Conservation (phyloP, 2,797 vertebrate genomes). For the Amniataba percoides region DNA sequence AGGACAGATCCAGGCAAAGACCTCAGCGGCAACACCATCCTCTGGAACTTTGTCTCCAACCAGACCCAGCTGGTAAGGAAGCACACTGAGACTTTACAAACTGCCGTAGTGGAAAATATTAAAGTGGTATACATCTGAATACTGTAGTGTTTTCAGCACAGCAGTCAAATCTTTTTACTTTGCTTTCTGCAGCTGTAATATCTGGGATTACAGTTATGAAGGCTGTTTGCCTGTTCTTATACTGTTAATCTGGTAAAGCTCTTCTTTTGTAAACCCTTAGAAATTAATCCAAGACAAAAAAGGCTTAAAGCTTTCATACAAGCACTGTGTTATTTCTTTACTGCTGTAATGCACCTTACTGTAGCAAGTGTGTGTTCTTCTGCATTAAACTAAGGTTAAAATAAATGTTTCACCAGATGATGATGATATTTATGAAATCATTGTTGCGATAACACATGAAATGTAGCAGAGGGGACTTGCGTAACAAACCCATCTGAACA, state of each 20-base stretch:
- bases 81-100: too few species aligned
- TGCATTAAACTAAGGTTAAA: not conserved
- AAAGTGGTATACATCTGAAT: not conserved
- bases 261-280: slow-evolving; percentile 53
- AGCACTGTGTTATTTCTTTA: not conserved
- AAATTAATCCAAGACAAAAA: slow-evolving; percentile 64
- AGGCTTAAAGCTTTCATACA: slow-evolving; percentile 22
- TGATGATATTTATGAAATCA: slow-evolving; percentile 19
- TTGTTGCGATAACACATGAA: not conserved
- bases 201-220: slow-evolving; percentile 55
- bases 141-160: not conserved
- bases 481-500: slow-evolving; percentile 12
- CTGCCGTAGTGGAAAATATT: not conserved
- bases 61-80: slow-evolving; percentile 67
- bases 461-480: not conserved
- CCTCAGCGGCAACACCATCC: slow-evolving; percentile 55
- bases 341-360: not conserved
- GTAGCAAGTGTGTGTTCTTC: not conserved
- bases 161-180: slow-evolving; percentile 1
- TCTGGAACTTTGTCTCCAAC: slow-evolving; percentile 79
- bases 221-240: slow-evolving; percentile 49
- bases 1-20: not conserved
- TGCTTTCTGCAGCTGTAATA: slow-evolving; percentile 47
- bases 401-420: slow-evolving; percentile 4
- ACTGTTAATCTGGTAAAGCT: slow-evolving; percentile 66